Evolutionary conservation across 2,113 vertebrate genomes (phyloP), one percentile per base, ranked within the genome.

Genomic region (Hirundichthys speculiger): DNA sequence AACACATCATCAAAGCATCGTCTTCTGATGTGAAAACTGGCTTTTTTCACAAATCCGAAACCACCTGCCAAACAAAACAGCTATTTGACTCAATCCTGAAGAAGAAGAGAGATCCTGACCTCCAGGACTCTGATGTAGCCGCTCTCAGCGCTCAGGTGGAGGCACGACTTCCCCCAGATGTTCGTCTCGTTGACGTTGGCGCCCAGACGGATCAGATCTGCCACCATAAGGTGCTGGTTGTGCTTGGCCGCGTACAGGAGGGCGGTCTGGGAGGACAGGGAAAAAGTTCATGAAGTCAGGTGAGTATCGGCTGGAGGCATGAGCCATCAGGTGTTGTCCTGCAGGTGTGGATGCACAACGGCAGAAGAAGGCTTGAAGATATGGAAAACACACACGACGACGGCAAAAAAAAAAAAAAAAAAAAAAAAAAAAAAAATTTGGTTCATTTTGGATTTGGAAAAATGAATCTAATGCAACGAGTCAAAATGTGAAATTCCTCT

Each of bases 191-290:
- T 95, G 78, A 94, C 53, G 0, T 84, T 82, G n/a, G 94, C 94
- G 11, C 94, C 94, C 3, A 94, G 68, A 11, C 38, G 65, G 63
- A 96, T 92, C 69, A 96, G 87, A 73, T 96, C 95, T 0, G 86
- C 86, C 53, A 94, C 93, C 77, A 95, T 94, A 24, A 94, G 82
- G 41, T 94, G 93, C 5, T 96, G 94, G 83, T 96, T 96, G 82
- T 88, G 92, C 70, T 93, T 88, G 1, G 94, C 93, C 22, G 95
- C 94, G 1, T 94, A 83, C 70, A 94, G 94, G 2, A 96, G 86
- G 1, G 94, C 90, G 13, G 94, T 95, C 95, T 96, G 67, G 5
- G 25, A 47, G 69, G 13, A 41, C 19, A 50, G 11, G 15, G n/a
- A 49, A 34, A 3, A 16, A 2, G 15, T 43, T 41, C 34, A 47